Evolutionary conservation across 2,113 vertebrate genomes (phyloP), one percentile per base, ranked within the genome.

Genomic region (Hipposideros armiger): DNA sequence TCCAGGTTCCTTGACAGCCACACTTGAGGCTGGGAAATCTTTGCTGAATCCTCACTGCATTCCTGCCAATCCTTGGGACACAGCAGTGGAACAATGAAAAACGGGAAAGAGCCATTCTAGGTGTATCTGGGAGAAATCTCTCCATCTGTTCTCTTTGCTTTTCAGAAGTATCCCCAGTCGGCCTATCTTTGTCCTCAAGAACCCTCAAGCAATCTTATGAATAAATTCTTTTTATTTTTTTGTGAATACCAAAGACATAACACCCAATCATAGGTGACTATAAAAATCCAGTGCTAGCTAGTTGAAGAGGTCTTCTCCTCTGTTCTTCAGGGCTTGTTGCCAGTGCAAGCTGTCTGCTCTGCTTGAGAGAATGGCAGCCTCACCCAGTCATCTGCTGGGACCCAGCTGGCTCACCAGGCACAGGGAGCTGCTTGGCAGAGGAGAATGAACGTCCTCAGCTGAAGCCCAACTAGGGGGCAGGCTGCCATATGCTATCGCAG

Each of bases 101-200:
- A 36, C 50, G 32, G 19, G 17, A 40, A 77, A 45, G 17, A 19
- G 3, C 24, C 4, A 5, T 14, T 14, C 5, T 54, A 36, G 36
- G 73, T 42, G 4, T 52, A 24, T 86, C 47, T 87, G 26, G 64
- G 14, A 80, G 42, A 40, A 45, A 56, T 69, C 32, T 80, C 30
- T 70, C 45, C 11, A 22, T 50, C 30, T 78, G 7, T 40, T 86
- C 7, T 74, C 56, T 77, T 76, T 82, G 24, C 22, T 32, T 45
- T 83, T 60, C 4, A 45, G 8, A 87, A 67, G n/a, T 24, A 22
- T 87, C 90, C 45, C 62, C 4, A 45, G 7, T 50, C 4, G 7
- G 19, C 54, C 32, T 92, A 60, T 82, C 15, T n/a, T 58, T 45
- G 9, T 73, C 62, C 32, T 92, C 52, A 92, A 76, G 82, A 87